Percentiles rank a stretch among this genome's conserved stretches.
Conservation (phyloP, 2,113 vertebrate species). For the Podiceps cristatus region DNA sequence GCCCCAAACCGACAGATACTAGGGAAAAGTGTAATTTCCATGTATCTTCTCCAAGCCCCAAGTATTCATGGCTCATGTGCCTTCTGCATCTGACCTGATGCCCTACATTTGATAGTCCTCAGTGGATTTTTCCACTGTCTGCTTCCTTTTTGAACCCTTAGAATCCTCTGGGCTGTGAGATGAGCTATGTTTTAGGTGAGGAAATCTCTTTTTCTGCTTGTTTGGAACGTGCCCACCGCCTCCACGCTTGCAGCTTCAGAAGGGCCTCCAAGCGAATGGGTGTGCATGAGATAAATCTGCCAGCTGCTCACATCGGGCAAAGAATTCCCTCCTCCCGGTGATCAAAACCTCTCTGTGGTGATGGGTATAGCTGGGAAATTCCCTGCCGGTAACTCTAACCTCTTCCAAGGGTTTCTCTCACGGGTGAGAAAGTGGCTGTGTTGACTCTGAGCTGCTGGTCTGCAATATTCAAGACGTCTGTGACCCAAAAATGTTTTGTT, state of each 20-base stretch:
- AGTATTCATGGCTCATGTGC: fast-evolving
- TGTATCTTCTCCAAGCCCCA: neutral
- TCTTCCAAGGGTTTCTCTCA: neutral
- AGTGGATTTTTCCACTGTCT: neutral
- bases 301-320: fast-evolving
- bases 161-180: neutral
- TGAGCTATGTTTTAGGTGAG: neutral
- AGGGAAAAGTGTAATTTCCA: neutral
- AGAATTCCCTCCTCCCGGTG: neutral
- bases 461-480: neutral
- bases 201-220: neutral
- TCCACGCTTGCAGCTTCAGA: neutral
- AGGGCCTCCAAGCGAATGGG: neutral
- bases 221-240: fast-evolving
- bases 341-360: neutral
- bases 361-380: neutral
- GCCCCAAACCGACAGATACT: fast-evolving
- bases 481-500: neutral
- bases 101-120: neutral
- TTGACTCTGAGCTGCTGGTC: fast-evolving
- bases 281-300: fast-evolving
- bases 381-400: fast-evolving
- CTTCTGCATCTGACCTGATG: neutral
- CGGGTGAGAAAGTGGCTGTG: fast-evolving
- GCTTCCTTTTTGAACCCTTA: neutral